Evolutionary conservation across 2,888 invertebrate genomes (phyloP).

Genomic region (Lepidocyrtoides sp.): DNA sequence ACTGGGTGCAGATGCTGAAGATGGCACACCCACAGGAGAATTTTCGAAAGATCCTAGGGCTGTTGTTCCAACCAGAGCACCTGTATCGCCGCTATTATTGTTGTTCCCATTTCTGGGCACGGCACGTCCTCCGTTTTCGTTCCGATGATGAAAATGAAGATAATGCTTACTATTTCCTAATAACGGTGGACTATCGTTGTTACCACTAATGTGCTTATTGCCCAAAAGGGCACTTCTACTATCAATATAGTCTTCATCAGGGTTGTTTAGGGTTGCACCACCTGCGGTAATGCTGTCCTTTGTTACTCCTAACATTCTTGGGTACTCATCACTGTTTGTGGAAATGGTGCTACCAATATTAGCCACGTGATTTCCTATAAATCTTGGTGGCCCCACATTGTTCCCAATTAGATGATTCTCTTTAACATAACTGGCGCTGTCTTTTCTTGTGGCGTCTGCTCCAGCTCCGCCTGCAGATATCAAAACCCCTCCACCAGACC

Average conservation of each 20-base stretch:
- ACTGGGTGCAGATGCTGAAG: constrained; percentile 71
- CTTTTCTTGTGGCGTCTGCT: constrained; percentile 56
- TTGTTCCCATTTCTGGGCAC: constrained; percentile 84
- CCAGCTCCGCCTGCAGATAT: background rate
- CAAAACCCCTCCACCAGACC: constrained; percentile 35
- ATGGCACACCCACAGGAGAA: constrained; percentile 46
- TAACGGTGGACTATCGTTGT: constrained; percentile 39
- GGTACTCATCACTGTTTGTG: constrained; percentile 60
- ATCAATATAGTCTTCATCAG: constrained; percentile 82
- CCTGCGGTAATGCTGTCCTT: background rate
- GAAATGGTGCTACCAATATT: background rate
- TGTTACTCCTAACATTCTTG: constrained; percentile 28
- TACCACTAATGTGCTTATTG: constrained; percentile 42
- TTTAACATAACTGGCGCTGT: constrained; percentile 33
- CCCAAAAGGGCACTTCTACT: constrained; percentile 80
- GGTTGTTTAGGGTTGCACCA: background rate
- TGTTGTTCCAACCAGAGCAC: background rate
- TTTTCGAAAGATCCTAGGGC: constrained; percentile 46
- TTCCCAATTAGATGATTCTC: constrained; percentile 71
- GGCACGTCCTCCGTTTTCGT: constrained; percentile 68
- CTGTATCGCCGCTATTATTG: constrained; percentile 74
- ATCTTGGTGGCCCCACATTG: constrained; percentile 72
- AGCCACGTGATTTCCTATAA: constrained; percentile 70
- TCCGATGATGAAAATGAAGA: constrained; percentile 53
- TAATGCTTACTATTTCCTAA: constrained; percentile 69